phyloP scores from a whole-genome alignment of 1,140 invertebrate genomes.

The Cephus cinctus region DNA sequence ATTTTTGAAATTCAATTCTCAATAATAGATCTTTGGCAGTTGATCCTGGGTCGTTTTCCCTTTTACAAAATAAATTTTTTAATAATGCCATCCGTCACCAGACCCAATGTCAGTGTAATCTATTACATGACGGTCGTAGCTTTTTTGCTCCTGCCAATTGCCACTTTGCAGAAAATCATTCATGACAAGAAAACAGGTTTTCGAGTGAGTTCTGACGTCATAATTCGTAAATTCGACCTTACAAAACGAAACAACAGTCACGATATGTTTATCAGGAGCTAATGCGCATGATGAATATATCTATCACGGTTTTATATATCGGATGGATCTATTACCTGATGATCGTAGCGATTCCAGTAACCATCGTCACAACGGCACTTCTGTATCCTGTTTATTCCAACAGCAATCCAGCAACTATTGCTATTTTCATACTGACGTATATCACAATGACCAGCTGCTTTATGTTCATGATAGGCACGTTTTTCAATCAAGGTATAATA shows the following conservation, averaged over 20 bases:
- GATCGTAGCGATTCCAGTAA: conserved; percentile 20
- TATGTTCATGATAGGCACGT: conserved; percentile 24
- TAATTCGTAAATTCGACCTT: background rate
- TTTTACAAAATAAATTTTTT: conserved; percentile 20
- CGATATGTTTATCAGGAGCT: conserved; percentile 18
- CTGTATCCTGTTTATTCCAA: conserved; percentile 18
- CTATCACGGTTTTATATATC: conserved; percentile 18
- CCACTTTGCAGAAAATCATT: conserved; percentile 18
- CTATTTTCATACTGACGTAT: conserved; percentile 24
- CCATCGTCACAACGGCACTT: conserved; percentile 16
- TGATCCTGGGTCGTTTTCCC: conserved; percentile 19
- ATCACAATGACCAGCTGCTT: conserved; percentile 17
- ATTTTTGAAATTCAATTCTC: no score
- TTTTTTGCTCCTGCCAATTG: conserved; percentile 19
- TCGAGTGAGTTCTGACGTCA: conserved; percentile 15
- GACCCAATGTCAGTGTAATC: conserved; percentile 24
- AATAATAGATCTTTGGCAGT: conserved; percentile 1
- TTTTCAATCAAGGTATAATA: conserved; percentile 18
- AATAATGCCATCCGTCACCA: conserved; percentile 15
- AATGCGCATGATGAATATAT: conserved; percentile 24
- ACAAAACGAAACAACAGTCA: background rate
- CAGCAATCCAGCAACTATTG: conserved; percentile 3
- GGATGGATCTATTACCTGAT: conserved; percentile 28
- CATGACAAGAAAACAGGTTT: conserved; percentile 28
- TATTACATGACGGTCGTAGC: conserved; percentile 25